phyloP scores from a whole-genome alignment of 2,797 vertebrate species.

The Bradypodion ventrale region DNA sequence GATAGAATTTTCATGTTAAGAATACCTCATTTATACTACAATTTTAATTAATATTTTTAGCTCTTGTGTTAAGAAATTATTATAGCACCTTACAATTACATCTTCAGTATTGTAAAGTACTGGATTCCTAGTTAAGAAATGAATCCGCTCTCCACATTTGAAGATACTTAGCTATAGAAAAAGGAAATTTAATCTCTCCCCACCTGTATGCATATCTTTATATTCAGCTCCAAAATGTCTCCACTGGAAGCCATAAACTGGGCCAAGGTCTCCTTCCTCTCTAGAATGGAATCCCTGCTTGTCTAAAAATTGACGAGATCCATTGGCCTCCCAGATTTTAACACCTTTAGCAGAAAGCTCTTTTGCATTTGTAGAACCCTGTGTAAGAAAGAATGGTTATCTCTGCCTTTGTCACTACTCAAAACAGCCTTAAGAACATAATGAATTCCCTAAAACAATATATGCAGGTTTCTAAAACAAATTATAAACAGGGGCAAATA shows the following conservation, averaged over 20 bases:
- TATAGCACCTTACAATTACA: neutral
- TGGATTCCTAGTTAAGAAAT: neutral
- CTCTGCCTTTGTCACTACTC: neutral
- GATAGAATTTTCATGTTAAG: neutral
- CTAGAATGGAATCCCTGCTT: slow-evolving; percentile 86
- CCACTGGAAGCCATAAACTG: slow-evolving; percentile 98
- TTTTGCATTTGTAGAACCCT: slow-evolving; percentile 97
- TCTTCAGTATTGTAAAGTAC: neutral
- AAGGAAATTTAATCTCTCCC: slow-evolving; percentile 1
- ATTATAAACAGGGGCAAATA: neutral
- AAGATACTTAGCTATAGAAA: neutral
- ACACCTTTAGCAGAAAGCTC: slow-evolving; percentile 94
- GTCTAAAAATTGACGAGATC: slow-evolving; percentile 90
- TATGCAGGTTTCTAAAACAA: neutral
- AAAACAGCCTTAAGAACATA: slow-evolving; percentile 2
- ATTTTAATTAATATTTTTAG: neutral
- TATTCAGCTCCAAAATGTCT: slow-evolving; percentile 97
- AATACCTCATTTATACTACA: neutral
- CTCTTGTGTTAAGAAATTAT: neutral
- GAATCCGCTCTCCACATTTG: neutral
- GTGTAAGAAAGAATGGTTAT: neutral
- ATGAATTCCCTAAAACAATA: neutral
- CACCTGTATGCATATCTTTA: slow-evolving; percentile 91
- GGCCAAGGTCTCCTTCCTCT: slow-evolving; percentile 94
- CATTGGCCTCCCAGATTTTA: slow-evolving; percentile 97